Evolutionary conservation across 1,140 invertebrate species (phyloP), one percentile per base, ranked within the genome.

Genomic region (Melanaphis sacchari): DNA sequence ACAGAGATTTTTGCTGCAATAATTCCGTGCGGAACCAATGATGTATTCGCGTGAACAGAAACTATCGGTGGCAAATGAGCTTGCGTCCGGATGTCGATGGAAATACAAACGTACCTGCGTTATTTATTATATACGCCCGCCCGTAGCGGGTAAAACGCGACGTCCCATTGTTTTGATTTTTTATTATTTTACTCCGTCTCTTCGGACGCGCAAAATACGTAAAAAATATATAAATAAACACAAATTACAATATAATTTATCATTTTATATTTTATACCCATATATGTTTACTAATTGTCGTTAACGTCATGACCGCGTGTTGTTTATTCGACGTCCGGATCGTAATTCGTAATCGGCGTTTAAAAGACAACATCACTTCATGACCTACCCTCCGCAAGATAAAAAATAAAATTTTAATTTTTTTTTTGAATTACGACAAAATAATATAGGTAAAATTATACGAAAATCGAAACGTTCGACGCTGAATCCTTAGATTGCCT

Each of bases 1-100:
- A n/a, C 6, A 76, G 4, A 4, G 9, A 15, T 66, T 66, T 66
- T 31, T 31, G 31, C 59, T 4, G 59, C 59, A 76, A 76, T 36
- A 36, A 76, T 76, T 76, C n/a, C 31, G 59, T 76, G 59, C 59
- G 59, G 59, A 76, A 76, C 59, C 82, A 84, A 84, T 84, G 38
- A 84, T 24, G 82, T 26, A 84, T 84, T 38, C 36, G 21, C n/a
- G 76, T 24, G 22, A 82, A 82, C 76, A 24, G 76, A 38, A 82
- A 84, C 82, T 41, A 40, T 40, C 40, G 82, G 40, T 24, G 76
- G 36, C 6, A 21, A 81, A 81, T 81, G 3, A 21, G 18, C 22
- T 82, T 24, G 36, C 36, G 76, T 82, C 36, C 36, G 36, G 22
- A 82, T 24, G 76, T 82, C 36, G 22, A 76, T 76, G 59, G 15